These are phyloP conservation scores for Corythornis leucogaster DNA, from an alignment of 2,797 vertebrate genomes.

Conservation along the genomic window DNA sequence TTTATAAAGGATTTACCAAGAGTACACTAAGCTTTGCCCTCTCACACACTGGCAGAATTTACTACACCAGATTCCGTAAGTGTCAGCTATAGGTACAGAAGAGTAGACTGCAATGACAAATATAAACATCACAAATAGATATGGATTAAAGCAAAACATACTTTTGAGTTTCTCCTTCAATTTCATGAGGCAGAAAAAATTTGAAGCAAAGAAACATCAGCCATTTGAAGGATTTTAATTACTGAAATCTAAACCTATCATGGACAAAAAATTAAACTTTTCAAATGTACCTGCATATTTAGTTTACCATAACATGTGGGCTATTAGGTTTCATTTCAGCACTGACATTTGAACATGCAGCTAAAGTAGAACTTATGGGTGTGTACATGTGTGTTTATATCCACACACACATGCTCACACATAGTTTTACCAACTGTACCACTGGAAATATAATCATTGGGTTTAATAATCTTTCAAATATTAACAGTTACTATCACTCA, in stretches of 20 bases:
- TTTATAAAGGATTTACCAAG: background rate
- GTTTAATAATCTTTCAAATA: background rate
- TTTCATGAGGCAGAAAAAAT: background rate
- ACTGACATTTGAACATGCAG: background rate
- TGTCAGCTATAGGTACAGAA: background rate
- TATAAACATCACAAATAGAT: background rate
- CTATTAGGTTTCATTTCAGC: background rate
- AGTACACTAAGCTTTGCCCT: background rate
- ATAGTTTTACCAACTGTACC: background rate
- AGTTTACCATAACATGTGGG: background rate
- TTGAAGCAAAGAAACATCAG: background rate
- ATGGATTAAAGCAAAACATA: accelerated
- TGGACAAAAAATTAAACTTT: background rate
- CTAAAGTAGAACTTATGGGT: background rate
- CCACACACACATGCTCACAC: too few relatives aligned
- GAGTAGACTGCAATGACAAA: background rate
- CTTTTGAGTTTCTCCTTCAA: background rate
- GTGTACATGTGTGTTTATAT: accelerated
- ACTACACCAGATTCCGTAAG: background rate
- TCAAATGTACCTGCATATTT: background rate
- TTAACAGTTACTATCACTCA: background rate
- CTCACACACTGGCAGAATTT: background rate
- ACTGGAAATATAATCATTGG: background rate
- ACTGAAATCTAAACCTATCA: background rate
- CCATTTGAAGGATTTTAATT: background rate